Base-by-base conservation (phyloP, 2,113 vertebrate species). In the Calidris pygmaea region DNA sequence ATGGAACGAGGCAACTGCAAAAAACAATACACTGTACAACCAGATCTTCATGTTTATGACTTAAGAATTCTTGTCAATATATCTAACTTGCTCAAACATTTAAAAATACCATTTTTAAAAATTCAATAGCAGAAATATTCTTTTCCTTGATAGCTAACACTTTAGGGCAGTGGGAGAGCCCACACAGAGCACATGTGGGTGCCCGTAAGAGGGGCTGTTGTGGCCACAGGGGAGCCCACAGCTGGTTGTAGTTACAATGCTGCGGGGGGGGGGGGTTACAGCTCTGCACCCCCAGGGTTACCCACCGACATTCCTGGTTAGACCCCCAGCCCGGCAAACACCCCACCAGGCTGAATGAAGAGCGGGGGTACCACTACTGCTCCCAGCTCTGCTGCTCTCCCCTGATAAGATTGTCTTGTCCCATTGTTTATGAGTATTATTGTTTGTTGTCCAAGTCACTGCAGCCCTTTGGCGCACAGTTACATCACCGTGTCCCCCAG, bases 131-230 rank as follows among this genome's bases (percentile, higher is more conserved):
- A 63, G 21, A 53, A 29, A 8, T 7, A 8, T 1, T 6, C 62
- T 39, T 79, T 53, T 7, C 18, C 56, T 62, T 7, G 7, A 1
- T 10, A 2, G 39, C 13, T 39, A 12, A 23, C 18, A 10, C 10
- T 41, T 55, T 10, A 3, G 20, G 14, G 6, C 39, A 29, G 47
- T 0, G 16, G 70, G 29, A 35, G 32, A 6, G 22, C 20, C n/a
- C 4, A 0, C 23, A 15, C 5, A 0, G 8, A 2, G 3, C 1
- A 5, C 19, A 4, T 4, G 32, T 4, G 3, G 6, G 55, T 20
- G 59, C 14, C 48, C 41, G 32, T 20, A 21, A 45, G 6, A 19
- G 1, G 0, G 34, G 41, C 60, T 32, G 34, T 0, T 21, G 8
- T 5, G 56, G 45, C 16, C 4, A 1, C 2, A 17, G 52, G 45